Evolutionary conservation across 1,140 invertebrate species (phyloP), one percentile per base, ranked within the genome.

Genomic region (Nephila pilipes): DNA sequence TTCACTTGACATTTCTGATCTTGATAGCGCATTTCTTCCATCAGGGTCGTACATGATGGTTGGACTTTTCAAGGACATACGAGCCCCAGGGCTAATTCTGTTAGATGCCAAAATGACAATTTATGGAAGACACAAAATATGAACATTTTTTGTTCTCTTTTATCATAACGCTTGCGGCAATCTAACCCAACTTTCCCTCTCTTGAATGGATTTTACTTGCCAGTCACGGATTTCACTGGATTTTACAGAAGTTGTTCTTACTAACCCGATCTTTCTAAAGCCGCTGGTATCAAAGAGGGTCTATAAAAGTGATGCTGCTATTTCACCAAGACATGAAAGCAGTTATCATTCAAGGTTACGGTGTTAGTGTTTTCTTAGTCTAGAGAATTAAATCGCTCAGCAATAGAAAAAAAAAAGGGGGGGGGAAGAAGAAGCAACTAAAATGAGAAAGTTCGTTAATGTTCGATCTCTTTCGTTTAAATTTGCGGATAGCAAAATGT

Each of bases 101-200:
- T 36, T 75, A 75, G n/a, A 83, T 83, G 46, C 81, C 81, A 54
- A 55, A 83, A 83, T 83, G 81, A 57, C 81, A 83, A 83, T 83
- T 83, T 83, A 83, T 83, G 54, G 81, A 83, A 83, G 38, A 83
- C 46, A 83, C 81, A 83, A 83, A 83, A 83, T 83, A 83, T 83
- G 81, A 57, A 83, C 81, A 83, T 83, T 83, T 83, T 54, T 83
- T 83, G 25, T 83, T 25, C 46, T 55, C 22, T 83, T 57, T 83
- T 83, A 83, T 83, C 46, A 57, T 12, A 16, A 22, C n/a, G 38
- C 81, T 83, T 55, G 18, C 54, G 54, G 81, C 81, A 55, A 83
- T 55, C 54, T 18, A 55, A 22, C 46, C 46, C 8, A 25, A 55
- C 54, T 83, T 83, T 83, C 81, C 54, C 81, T 57, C 81, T 55